Percentiles rank a stretch among this genome's conserved stretches.
These are phyloP conservation scores for Eupithecia subumbrata DNA, from an alignment of 2,888 invertebrate species.

Conservation along the genomic window DNA sequence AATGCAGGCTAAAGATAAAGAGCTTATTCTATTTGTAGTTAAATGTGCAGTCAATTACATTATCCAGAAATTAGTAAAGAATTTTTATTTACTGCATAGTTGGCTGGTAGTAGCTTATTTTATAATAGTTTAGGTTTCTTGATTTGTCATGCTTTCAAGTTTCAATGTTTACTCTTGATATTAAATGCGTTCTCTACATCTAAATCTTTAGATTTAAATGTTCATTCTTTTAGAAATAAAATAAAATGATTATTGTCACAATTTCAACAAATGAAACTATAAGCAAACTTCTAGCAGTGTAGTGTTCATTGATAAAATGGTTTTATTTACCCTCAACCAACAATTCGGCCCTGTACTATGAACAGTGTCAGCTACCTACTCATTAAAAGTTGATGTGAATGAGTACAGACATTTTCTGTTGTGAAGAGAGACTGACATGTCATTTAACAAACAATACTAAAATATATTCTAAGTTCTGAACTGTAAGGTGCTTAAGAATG, in stretches of 20 bases:
- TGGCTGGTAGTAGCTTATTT: too few relatives aligned
- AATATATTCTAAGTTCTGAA: background rate
- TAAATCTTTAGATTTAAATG: too few relatives aligned
- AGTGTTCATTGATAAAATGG: background rate
- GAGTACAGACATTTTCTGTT: slow-evolving; percentile 37
- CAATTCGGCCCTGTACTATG: slow-evolving; percentile 29
- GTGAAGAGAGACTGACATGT: slow-evolving; percentile 37
- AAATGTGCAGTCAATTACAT: too few relatives aligned
- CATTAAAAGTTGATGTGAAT: slow-evolving; percentile 43
- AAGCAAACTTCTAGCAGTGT: background rate
- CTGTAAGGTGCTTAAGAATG: slow-evolving; percentile 16
- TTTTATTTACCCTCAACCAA: slow-evolving; percentile 13
- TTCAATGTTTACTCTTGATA: background rate
- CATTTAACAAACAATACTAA: slow-evolving; percentile 3
- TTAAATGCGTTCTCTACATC: too few relatives aligned
- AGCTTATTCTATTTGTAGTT: too few relatives aligned
- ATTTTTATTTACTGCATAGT: too few relatives aligned
- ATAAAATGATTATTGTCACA: too few relatives aligned
- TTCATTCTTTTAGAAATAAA: too few relatives aligned
- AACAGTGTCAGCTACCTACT: slow-evolving; percentile 24
- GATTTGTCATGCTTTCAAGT: background rate
- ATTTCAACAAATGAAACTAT: too few relatives aligned
- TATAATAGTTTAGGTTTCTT: too few relatives aligned
- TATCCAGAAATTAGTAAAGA: too few relatives aligned
- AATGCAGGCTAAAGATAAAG: too few relatives aligned